phyloP scores from a whole-genome alignment of 1,140 invertebrate genomes.

The Sesamia nonagrioides region DNA sequence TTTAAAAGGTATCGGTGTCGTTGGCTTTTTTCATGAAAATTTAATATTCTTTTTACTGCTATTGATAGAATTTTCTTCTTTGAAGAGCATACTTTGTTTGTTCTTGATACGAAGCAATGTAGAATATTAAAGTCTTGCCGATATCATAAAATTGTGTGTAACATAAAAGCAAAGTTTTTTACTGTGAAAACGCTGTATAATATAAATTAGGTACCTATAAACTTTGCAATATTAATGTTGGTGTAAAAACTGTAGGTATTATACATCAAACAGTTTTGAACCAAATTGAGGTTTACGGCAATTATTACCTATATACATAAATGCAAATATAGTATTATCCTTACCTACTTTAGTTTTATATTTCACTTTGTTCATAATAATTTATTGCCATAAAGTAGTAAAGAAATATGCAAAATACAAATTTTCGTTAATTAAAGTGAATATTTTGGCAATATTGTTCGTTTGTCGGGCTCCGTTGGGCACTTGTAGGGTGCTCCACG shows the following conservation, averaged over 20 bases:
- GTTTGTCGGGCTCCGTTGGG: constrained; percentile 10
- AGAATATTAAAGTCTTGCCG: not conserved
- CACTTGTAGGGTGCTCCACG: constrained; percentile 25
- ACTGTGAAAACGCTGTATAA: too few species aligned
- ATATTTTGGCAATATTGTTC: not conserved
- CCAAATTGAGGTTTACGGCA: too few species aligned
- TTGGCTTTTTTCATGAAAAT: constrained; percentile 15
- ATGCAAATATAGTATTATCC: too few species aligned
- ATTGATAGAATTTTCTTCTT: not conserved
- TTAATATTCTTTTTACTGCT: not conserved
- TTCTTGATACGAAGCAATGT: not conserved
- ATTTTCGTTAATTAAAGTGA: not conserved
- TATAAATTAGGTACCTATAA: too few species aligned
- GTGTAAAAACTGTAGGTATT: too few species aligned
- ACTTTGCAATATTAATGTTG: too few species aligned
- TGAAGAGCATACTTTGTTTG: not conserved
- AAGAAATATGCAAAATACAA: not conserved
- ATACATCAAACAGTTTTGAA: not conserved
- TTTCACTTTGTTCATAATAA: not conserved
- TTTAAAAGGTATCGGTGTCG: constrained; percentile 18
- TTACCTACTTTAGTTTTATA: not conserved
- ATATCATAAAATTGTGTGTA: not conserved
- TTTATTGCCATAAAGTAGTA: not conserved
- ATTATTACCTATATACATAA: too few species aligned
- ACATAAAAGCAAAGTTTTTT: not conserved